These are phyloP conservation scores for Adelphocoris suturalis DNA, from an alignment of 2,888 invertebrate species.

Conservation along the genomic window DNA sequence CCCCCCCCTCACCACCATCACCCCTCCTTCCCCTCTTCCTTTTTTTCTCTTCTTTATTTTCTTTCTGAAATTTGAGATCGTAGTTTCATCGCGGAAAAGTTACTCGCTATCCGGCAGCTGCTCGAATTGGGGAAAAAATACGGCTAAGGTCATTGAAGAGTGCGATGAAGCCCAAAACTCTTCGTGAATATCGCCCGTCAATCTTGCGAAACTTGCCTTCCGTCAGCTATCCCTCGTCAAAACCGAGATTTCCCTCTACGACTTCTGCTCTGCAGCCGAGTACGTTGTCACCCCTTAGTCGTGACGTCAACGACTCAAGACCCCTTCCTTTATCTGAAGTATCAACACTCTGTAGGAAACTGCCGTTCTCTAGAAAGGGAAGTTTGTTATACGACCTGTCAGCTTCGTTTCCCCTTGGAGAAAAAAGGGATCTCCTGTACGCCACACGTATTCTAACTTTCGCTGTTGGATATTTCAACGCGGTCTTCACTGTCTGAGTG, in stretches of 20 bases:
- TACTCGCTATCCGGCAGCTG: too few relatives aligned
- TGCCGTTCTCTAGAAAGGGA: neutral
- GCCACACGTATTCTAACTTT: too few relatives aligned
- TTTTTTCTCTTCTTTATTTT: too few relatives aligned
- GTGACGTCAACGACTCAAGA: neutral
- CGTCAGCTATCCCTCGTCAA: neutral
- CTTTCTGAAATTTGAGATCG: too few relatives aligned
- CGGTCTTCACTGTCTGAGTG: too few relatives aligned
- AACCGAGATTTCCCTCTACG: neutral
- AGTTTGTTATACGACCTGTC: slow-evolving; percentile 16
- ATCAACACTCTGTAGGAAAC: neutral
- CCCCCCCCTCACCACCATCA: too few relatives aligned
- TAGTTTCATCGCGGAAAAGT: too few relatives aligned
- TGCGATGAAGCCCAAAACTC: neutral
- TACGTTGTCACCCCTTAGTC: neutral
- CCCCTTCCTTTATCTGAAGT: neutral
- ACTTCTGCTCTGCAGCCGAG: neutral
- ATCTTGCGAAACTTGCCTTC: neutral
- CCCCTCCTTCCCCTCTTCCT: too few relatives aligned
- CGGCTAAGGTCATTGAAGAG: too few relatives aligned
- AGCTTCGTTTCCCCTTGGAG: neutral
- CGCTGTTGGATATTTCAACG: too few relatives aligned
- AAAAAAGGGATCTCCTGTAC: too few relatives aligned
- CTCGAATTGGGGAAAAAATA: too few relatives aligned
- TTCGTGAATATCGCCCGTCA: slow-evolving; percentile 12